These are phyloP conservation scores for Lymantria monacha DNA, from an alignment of 2,888 invertebrate species.

Conservation along the genomic window DNA sequence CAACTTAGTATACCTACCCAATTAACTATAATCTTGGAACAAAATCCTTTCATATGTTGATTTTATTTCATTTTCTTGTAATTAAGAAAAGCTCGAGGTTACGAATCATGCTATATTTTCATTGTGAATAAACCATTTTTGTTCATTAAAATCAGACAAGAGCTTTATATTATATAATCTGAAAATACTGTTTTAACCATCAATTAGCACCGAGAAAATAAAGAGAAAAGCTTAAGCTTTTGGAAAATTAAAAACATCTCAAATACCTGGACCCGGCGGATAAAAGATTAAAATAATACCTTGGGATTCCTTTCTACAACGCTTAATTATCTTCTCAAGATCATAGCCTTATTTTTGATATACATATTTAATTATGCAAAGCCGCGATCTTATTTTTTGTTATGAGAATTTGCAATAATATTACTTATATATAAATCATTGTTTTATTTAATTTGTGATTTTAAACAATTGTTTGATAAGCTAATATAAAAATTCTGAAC, in stretches of 20 bases:
- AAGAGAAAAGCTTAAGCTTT: slow-evolving; percentile 49
- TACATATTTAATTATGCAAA: slow-evolving; percentile 75
- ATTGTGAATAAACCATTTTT: slow-evolving; percentile 29
- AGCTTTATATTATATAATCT: slow-evolving; percentile 41
- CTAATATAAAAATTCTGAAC: too few relatives aligned
- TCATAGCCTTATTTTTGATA: slow-evolving; percentile 59
- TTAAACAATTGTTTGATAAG: too few relatives aligned
- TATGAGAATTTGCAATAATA: too few relatives aligned
- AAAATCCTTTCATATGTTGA: too few relatives aligned
- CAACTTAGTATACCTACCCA: too few relatives aligned
- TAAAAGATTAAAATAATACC: slow-evolving; percentile 46
- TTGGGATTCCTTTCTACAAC: slow-evolving; percentile 45
- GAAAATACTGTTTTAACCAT: slow-evolving; percentile 48
- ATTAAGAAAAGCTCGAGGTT: too few relatives aligned
- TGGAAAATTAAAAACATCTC: slow-evolving; percentile 49
- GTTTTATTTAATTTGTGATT: too few relatives aligned
- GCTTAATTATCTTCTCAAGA: slow-evolving; percentile 59
- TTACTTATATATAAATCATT: too few relatives aligned
- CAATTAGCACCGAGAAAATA: slow-evolving; percentile 52
- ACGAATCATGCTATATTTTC: slow-evolving; percentile 17
- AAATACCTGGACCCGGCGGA: slow-evolving; percentile 40
- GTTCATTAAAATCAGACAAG: slow-evolving; percentile 47
- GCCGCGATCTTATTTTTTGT: too few relatives aligned
- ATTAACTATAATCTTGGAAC: too few relatives aligned
- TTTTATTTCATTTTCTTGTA: too few relatives aligned